Evolutionary conservation across 2,797 vertebrate species (phyloP), one percentile per base, ranked within the genome.

Genomic region (Pitangus sulphuratus): DNA sequence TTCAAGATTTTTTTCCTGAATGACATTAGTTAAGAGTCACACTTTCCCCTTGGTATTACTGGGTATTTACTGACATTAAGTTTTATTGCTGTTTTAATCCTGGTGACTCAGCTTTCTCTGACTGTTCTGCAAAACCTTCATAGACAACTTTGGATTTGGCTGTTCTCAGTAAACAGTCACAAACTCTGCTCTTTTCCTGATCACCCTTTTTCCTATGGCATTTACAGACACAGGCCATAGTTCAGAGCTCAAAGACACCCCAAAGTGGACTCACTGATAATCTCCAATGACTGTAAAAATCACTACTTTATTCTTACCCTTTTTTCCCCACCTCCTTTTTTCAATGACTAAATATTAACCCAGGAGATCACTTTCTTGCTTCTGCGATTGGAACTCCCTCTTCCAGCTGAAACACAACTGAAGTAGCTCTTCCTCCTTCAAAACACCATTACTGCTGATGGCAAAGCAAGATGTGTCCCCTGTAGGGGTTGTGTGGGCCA

Each of bases 1-100:
- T 65, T 84, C 58, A 76, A 51, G 77, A 91, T 35, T n/a, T 62
- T 95, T 65, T 79, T 84, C 47, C 58, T 84, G 58, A 93, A 94
- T 53, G 54, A 90, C 48, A 71, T 1, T 1, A 84, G 47, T 44
- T 65, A 76, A 91, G 95, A 94, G 69, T 90, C 74, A 88, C 42
- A 9, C 20, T 62, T 90, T 65, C 51, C 44, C 58, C 51, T 66
- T 4, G 1, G 33, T 28, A n/a, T 62, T 88, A 76, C 14, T 31
- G 26, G 8, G 12, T 54, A 48, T 78, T 90, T 89, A 87, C 54
- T 79, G 42, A 58, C 62, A 60, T 0, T 9, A 65, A 51, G 39
- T 60, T 91, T 70, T 66, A 58, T 17, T 19, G 12, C 37, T 70
- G 8, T 51, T 94, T 84, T 60, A 93, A 87, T 87, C 37, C 40